Evolutionary conservation across 2,888 invertebrate species (phyloP), one percentile per base, ranked within the genome.

Genomic region (Drosophila peninsularis): DNA sequence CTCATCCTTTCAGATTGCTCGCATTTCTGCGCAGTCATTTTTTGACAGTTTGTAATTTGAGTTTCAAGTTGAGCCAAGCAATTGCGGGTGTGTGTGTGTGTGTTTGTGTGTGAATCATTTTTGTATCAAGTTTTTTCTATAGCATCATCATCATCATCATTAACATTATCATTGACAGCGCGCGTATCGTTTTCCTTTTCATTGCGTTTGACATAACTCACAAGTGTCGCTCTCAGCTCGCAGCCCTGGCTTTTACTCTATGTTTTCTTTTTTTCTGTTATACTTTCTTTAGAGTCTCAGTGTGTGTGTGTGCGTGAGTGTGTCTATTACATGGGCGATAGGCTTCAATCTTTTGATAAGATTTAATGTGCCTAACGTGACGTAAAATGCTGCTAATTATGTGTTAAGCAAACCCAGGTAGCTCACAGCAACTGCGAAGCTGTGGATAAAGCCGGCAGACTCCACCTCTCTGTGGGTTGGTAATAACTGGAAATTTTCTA

Each of bases 321-420:
- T 36, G 50, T 57, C 30, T n/a, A 17, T 56, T 58, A 53, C 62
- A 53, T 58, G 62, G 55, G 60, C 54, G 56, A 73, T 56, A 49
- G 56, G 64, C 58, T 75, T 75, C 75, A 75, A 82, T 79, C 80
- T 68, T 53, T 69, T 80, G 80, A 72, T 82, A 75, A 75, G 77
- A 70, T 65, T 72, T 73, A 68, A 80, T 77, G 77, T 74, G 80
- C 55, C 62, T 66, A 82, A 82, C 73, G 81, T 78, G 76, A 71
- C 72, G 87, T 80, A 62, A 86, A 86, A 80, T 80, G 72, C 68
- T 64, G 47, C 71, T 83, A 83, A 82, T 82, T 82, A 80, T 76
- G 71, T 78, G 83, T 64, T 71, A 73, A 80, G 63, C 69, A 58
- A 66, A 64, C 68, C 50, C 57, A 75, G 67, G 71, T 71, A 58